A percentile compares a stretch with the other conserved stretches of the same genome.
Evolutionary conservation across 2,797 vertebrate species (phyloP).

Genomic region (Mus caroli): DNA sequence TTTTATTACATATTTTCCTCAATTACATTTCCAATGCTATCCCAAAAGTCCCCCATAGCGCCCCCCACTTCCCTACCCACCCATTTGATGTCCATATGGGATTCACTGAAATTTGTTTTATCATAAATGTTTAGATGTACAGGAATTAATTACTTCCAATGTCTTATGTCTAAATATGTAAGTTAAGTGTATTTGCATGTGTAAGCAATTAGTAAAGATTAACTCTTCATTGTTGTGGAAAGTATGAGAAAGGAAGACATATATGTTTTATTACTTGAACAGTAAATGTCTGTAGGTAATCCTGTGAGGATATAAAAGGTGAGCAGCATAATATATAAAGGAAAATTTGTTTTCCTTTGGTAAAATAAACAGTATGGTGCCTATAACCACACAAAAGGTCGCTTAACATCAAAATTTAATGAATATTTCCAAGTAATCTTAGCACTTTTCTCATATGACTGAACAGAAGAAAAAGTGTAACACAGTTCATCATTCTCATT

Average conservation of each 20-base stretch:
- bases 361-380: neutral
- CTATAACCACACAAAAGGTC: neutral
- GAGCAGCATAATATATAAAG: neutral
- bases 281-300: neutral
- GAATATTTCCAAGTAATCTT: neutral
- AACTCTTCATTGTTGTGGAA: constrained; percentile 5
- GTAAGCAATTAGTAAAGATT: neutral
- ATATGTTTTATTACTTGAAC: constrained; percentile 2
- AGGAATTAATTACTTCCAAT: neutral
- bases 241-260: constrained; percentile 42
- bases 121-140: neutral
- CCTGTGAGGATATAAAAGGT: constrained; percentile 3
- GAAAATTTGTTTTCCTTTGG: neutral
- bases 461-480: neutral
- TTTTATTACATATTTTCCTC: too few species aligned
- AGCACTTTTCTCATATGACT: neutral
- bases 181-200: neutral
- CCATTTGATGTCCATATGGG: too few species aligned
- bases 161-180: neutral
- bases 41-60: too few species aligned
- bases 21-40: too few species aligned
- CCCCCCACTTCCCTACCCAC: too few species aligned
- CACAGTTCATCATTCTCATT: neutral
- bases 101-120: too few species aligned
- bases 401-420: constrained; percentile 2